These are phyloP conservation scores for Eclectus roratus DNA, from an alignment of 2,113 vertebrate species.

Conservation along the genomic window DNA sequence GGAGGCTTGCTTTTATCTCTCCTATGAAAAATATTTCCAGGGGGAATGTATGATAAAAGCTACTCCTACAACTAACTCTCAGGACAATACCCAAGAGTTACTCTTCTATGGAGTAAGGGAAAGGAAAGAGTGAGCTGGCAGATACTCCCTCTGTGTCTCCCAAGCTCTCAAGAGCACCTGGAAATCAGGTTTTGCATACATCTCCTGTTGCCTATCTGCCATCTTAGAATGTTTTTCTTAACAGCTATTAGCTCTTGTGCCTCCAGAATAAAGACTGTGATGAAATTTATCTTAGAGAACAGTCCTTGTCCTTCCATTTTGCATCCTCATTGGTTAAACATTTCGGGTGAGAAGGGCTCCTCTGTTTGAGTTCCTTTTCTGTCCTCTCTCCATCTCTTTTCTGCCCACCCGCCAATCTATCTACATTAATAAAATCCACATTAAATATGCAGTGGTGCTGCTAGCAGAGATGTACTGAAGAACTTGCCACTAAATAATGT, in stretches of 20 bases:
- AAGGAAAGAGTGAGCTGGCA: not conserved
- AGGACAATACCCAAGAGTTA: not conserved
- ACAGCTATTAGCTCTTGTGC: not conserved
- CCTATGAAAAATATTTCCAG: not conserved
- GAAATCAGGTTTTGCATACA: not conserved
- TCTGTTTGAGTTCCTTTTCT: not conserved
- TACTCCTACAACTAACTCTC: not conserved
- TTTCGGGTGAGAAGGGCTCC: not conserved
- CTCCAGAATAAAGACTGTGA: not conserved
- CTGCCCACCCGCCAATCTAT: not conserved
- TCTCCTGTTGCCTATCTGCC: not conserved
- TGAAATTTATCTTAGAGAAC: not conserved
- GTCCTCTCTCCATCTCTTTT: not conserved
- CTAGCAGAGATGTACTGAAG: not conserved
- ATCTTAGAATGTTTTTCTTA: not conserved
- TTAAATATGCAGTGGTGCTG: not conserved
- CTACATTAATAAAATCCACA: not conserved
- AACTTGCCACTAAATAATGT: not conserved
- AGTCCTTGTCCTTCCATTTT: not conserved
- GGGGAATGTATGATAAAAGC: rapidly evolving
- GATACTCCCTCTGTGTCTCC: not conserved
- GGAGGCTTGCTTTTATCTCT: not conserved
- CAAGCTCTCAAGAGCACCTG: not conserved
- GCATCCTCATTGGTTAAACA: not conserved
- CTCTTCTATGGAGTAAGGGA: not conserved